Conservation (phyloP, 2,888 invertebrate genomes). For the Calephelis perditalis region DNA sequence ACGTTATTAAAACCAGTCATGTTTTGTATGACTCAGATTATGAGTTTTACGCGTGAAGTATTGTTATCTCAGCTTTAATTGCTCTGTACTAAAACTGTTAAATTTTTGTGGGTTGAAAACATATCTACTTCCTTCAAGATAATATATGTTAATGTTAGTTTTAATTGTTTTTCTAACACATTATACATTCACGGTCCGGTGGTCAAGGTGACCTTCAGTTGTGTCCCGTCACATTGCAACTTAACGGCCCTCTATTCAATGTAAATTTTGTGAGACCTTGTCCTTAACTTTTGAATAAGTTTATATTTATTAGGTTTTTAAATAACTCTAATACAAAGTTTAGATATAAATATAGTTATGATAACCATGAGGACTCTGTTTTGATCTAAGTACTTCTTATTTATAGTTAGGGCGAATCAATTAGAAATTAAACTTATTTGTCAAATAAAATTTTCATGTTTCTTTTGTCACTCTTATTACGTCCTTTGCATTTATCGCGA, state of each 20-base stretch:
- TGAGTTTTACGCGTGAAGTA: neutral
- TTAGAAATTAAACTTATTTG: no score
- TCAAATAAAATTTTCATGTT: no score
- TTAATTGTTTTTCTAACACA: neutral
- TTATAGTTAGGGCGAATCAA: no score
- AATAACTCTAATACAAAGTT: no score
- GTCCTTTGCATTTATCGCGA: no score
- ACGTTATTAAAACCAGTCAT: neutral
- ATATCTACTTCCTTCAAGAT: neutral
- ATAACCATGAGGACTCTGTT: no score
- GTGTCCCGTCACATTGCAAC: conserved; percentile 53
- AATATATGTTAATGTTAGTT: neutral
- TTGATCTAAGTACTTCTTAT: no score
- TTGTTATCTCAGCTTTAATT: neutral
- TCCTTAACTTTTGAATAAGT: conserved; percentile 29
- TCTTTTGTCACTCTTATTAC: no score
- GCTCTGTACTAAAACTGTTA: neutral
- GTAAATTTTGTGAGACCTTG: conserved; percentile 61
- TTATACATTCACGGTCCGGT: conserved; percentile 38
- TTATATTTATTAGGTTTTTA: neutral
- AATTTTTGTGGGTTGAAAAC: neutral
- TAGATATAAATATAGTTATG: no score
- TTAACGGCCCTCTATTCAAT: conserved; percentile 67
- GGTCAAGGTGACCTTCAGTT: conserved; percentile 70
- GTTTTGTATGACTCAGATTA: neutral